These are phyloP conservation scores for Drosophila albomicans DNA, from an alignment of 1,140 invertebrate species.

Conservation along the genomic window DNA sequence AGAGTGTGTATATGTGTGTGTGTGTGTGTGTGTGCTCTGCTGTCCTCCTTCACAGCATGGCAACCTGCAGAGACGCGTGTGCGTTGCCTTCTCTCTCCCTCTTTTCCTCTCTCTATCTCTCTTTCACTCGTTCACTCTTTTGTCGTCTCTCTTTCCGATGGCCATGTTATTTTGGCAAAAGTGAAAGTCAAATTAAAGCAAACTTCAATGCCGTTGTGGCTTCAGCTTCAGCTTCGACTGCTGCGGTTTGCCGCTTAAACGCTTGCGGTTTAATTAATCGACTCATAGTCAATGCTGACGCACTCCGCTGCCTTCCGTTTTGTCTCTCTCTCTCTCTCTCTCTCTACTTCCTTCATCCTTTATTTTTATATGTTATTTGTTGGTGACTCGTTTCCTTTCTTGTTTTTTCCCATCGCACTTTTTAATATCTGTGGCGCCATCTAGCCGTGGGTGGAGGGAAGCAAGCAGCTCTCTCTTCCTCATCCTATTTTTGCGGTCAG, in stretches of 20 bases:
- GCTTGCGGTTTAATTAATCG: slow-evolving; percentile 81
- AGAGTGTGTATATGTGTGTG: too few species aligned
- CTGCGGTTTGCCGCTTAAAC: slow-evolving; percentile 75
- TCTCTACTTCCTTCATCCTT: not conserved
- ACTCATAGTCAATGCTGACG: slow-evolving; percentile 53
- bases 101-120: not conserved
- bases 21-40: not conserved
- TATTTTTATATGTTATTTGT: not conserved
- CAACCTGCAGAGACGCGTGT: not conserved
- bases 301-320: not conserved
- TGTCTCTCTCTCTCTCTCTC: too few species aligned
- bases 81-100: not conserved
- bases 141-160: not conserved
- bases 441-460: not conserved
- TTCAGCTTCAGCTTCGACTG: not conserved
- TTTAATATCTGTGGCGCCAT: slow-evolving; percentile 60
- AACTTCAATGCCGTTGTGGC: slow-evolving; percentile 59
- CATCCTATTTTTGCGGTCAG: not conserved
- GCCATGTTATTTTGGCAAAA: slow-evolving; percentile 25
- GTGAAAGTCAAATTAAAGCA: slow-evolving; percentile 77
- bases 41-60: not conserved
- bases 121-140: not conserved
- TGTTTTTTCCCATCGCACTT: slow-evolving; percentile 37
- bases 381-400: slow-evolving; percentile 46
- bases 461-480: not conserved